A percentile compares a stretch with the other conserved stretches of the same genome.
Conservation (phyloP, 2,797 vertebrate genomes). For the Pterois miles region DNA sequence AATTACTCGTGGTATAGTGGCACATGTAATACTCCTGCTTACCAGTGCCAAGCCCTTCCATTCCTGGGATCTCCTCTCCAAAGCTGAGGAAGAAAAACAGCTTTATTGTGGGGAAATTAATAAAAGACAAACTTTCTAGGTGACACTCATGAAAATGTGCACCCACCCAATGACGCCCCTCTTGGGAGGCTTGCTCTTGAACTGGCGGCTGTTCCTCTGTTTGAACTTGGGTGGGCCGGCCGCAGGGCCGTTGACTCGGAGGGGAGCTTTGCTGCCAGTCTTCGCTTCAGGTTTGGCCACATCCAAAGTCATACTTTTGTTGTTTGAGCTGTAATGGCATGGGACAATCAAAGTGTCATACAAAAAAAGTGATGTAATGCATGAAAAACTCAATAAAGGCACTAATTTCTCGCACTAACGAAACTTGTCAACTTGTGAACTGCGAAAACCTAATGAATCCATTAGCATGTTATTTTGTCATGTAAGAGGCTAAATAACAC, state of each 20-base stretch:
- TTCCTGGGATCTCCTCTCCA: slow-evolving; percentile 92
- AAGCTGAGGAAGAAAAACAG: slow-evolving; percentile 77
- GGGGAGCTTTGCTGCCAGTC: slow-evolving; percentile 70
- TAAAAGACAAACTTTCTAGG: not conserved
- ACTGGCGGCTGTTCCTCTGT: slow-evolving; percentile 88
- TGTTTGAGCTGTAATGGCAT: not conserved
- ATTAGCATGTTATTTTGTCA: too few species aligned
- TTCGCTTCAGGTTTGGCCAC: slow-evolving; percentile 82
- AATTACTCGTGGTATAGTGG: too few species aligned
- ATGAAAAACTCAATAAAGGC: rapidly evolving
- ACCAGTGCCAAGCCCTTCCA: slow-evolving; percentile 93
- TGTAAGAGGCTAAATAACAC: rapidly evolving
- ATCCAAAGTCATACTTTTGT: slow-evolving; percentile 82
- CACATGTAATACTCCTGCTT: slow-evolving; percentile 23
- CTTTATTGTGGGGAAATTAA: not conserved
- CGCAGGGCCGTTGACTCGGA: slow-evolving; percentile 78
- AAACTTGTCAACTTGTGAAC: too few species aligned
- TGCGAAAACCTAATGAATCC: rapidly evolving
- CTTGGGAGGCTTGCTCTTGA: slow-evolving; percentile 93
- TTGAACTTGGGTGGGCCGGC: slow-evolving; percentile 89
- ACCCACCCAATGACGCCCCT: slow-evolving; percentile 90
- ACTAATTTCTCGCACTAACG: too few species aligned
- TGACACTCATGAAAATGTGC: not conserved
- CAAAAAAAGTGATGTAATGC: not conserved
- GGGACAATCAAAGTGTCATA: not conserved